Evolutionary conservation across 2,113 vertebrate species (phyloP), one percentile per base, ranked within the genome.

Genomic region (Brachyistius frenatus): DNA sequence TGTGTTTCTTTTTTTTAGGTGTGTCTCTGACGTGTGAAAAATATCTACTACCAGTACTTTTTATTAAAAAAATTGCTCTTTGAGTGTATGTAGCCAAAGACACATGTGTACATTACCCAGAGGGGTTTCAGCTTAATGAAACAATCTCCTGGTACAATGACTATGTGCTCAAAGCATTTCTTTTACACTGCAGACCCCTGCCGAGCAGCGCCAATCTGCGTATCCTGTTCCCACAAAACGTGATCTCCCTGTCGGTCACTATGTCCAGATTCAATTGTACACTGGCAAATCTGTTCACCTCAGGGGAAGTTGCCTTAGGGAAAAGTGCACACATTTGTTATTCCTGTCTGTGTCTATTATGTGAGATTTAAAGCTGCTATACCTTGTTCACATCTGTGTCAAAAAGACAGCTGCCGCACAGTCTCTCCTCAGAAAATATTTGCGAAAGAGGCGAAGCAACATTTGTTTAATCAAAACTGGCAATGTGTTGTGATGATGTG

Each of bases 271-370:
- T 78, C 57, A 84, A 84, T 82, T 47, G 76, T 84, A 31, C 4
- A 7, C 71, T 77, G 70, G 85, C 74, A 91, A 92, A 90, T 92
- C 60, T 83, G 73, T 88, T 88, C 80, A 83, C 86, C 89, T 88
- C 78, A 32, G 83, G 76, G 74, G 76, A 72, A 80, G 78, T 39
- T 16, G 85, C 86, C 88, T 86, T 33, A 10, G 80, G 76, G 74
- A 76, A 53, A 82, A 36, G 30, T 14, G 70, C 32, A 68, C 68
- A 82, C 64, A 61, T 57, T 80, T 86, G 82, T 90, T 89, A 77
- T 75, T 72, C 70, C 84, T 77, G 76, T 80, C 88, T 73, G 81
- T 85, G 76, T 86, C 77, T 77, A 88, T 91, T 88, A 83, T 86
- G 52, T 54, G 69, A 87, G 83, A 88, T 89, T 88, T 85, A 73